Evolutionary conservation across 2,797 vertebrate species (phyloP).

Genomic region (Gymnopithys bicolor): DNA sequence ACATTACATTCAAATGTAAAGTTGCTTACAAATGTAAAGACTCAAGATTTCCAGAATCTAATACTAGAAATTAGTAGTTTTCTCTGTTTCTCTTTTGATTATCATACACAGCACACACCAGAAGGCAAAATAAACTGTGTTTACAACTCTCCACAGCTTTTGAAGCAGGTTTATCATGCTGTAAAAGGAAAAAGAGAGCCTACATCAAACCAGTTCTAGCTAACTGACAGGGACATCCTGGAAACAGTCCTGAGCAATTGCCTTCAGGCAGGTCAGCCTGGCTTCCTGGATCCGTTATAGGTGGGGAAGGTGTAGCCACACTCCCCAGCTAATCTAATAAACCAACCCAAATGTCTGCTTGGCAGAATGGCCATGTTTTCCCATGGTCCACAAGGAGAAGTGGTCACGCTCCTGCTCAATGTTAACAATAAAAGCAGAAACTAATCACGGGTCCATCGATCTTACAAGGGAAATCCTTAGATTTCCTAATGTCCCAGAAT

Average conservation of each 20-base stretch:
- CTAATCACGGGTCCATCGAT: neutral
- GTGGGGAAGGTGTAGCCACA: neutral
- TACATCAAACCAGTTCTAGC: neutral
- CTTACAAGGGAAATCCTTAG: neutral
- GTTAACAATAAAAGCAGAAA: neutral
- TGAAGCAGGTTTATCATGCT: neutral
- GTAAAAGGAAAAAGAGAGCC: neutral
- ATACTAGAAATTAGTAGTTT: neutral
- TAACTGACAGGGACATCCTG: neutral
- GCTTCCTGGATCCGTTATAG: neutral
- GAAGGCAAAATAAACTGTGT: neutral
- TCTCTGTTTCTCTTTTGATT: neutral
- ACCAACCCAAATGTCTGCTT: neutral
- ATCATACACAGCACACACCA: neutral
- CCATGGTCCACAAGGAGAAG: neutral
- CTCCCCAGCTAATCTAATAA: neutral
- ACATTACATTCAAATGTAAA: neutral
- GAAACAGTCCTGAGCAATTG: neutral
- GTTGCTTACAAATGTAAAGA: neutral
- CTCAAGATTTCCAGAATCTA: constrained; percentile 17
- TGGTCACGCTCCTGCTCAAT: accelerated
- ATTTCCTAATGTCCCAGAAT: neutral
- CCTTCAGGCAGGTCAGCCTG: neutral
- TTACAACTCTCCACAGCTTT: neutral
- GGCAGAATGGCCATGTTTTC: accelerated